Evolutionary conservation across 2,888 invertebrate species (phyloP), one percentile per base, ranked within the genome.

Genomic region (Drosophila nr. perissopoda): DNA sequence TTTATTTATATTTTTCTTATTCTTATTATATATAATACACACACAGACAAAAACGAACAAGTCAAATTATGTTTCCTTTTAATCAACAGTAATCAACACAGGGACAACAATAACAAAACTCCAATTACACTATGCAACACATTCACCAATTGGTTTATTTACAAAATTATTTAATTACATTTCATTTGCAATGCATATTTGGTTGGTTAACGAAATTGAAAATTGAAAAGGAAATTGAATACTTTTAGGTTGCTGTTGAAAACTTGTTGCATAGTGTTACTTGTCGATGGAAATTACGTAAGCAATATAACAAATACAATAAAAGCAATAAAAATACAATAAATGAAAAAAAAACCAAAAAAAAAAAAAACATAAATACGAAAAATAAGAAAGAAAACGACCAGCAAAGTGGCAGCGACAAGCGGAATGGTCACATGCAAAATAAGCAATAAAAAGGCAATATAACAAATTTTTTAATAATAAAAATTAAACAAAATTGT

Each of bases 381-480:
- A 36, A 48, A 48, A 7, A 49, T 4, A 4, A 25, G 33, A 31
- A 5, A 34, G 49, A 53, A 62, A 66, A 49, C 29, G 74, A 64
- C 62, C 71, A 72, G 63, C 54, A 36, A 71, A 58, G 52, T 57
- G 51, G 36, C 38, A 54, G 52, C 27, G 51, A 64, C 36, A 29
- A 59, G 38, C 18, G n/a, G 48, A 40, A 48, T 56, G 76, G 76
- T 82, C 86, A 77, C 70, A 70, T 48, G 61, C 33, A 56, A 81
- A 82, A 85, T 64, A 79, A 83, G 88, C 84, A 84, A 87, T 82
- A 76, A 61, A 81, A 88, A 71, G 74, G 89, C 89, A 85, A 85
- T 86, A 88, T 88, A 86, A 88, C 66, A 78, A 75, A 80, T 78
- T 84, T 84, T 84, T 86, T 84, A 84, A 84, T 83, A 84, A 84